Conservation (phyloP, 2,888 invertebrate genomes). For the Protodeltote pygarga region DNA sequence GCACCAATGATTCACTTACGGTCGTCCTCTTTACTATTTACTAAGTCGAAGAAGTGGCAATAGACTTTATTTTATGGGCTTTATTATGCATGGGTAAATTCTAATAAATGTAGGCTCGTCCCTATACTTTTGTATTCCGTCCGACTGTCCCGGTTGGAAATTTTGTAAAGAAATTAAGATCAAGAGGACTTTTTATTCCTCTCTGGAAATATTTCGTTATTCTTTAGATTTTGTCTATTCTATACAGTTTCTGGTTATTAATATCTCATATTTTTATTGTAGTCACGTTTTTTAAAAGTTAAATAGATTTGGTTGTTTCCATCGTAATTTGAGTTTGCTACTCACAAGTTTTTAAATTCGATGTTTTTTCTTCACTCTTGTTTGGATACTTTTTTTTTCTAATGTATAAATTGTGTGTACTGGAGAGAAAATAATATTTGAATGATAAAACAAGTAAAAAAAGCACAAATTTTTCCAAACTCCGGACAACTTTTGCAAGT, state of each 20-base stretch:
- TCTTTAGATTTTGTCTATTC: conserved; percentile 2
- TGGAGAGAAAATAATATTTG: neutral
- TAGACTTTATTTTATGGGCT: conserved; percentile 38
- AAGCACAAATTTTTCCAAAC: too few species aligned
- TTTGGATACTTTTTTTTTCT: too few species aligned
- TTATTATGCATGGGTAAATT: conserved; percentile 44
- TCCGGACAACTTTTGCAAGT: too few species aligned
- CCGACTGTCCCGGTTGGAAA: neutral
- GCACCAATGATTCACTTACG: conserved; percentile 53
- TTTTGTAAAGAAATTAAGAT: conserved; percentile 15
- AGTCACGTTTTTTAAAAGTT: too few species aligned
- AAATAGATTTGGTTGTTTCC: too few species aligned
- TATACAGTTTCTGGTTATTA: too few species aligned
- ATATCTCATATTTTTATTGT: too few species aligned
- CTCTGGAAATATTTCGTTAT: neutral
- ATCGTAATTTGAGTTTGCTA: too few species aligned
- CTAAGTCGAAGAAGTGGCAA: conserved; percentile 43
- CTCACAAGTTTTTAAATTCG: too few species aligned
- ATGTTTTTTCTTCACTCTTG: too few species aligned
- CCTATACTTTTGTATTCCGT: conserved; percentile 11
- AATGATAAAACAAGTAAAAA: conserved; percentile 2
- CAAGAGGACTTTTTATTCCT: conserved; percentile 15
- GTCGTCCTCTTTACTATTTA: conserved; percentile 46
- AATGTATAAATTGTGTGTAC: neutral
- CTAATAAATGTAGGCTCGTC: conserved; percentile 35